Percentiles rank a stretch among this genome's conserved stretches.
These are phyloP conservation scores for Acrocephalus kingi DNA, from an alignment of 2,113 vertebrate genomes.

Conservation along the genomic window DNA sequence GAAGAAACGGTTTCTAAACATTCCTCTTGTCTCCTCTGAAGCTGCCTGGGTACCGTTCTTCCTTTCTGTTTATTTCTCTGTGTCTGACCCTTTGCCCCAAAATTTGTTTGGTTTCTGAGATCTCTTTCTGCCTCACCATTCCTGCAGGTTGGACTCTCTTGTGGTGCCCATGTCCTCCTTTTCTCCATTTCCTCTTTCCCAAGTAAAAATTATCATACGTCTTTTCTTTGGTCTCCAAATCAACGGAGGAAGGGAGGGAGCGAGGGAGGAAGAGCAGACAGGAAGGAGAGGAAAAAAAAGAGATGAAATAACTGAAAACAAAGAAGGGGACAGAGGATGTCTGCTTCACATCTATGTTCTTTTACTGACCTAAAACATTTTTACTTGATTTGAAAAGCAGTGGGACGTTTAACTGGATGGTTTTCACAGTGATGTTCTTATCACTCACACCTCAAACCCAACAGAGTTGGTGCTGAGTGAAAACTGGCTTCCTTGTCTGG, in stretches of 20 bases:
- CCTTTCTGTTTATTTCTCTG: neutral
- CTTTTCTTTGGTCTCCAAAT: neutral
- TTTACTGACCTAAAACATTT: neutral
- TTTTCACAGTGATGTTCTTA: neutral
- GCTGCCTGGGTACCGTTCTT: neutral
- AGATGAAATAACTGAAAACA: neutral
- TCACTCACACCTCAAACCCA: neutral
- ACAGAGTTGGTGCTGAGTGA: neutral
- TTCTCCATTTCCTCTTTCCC: neutral
- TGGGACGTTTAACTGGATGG: neutral
- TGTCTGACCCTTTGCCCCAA: neutral
- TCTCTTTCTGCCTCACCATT: neutral
- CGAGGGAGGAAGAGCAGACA: too few relatives aligned
- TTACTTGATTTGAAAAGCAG: neutral
- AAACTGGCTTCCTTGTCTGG: neutral
- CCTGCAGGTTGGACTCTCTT: neutral
- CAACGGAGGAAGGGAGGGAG: neutral
- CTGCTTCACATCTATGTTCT: neutral
- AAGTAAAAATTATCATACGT: neutral
- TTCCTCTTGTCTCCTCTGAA: neutral
- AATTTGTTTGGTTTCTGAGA: neutral
- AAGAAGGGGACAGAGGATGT: neutral
- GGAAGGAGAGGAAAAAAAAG: neutral
- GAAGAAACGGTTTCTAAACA: neutral
- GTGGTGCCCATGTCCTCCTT: neutral